Evolutionary conservation across 64 coral and sea anemone genomes (phyloP), one percentile per base, ranked within the genome.

Genomic region (Catalaphyllia jardinei): DNA sequence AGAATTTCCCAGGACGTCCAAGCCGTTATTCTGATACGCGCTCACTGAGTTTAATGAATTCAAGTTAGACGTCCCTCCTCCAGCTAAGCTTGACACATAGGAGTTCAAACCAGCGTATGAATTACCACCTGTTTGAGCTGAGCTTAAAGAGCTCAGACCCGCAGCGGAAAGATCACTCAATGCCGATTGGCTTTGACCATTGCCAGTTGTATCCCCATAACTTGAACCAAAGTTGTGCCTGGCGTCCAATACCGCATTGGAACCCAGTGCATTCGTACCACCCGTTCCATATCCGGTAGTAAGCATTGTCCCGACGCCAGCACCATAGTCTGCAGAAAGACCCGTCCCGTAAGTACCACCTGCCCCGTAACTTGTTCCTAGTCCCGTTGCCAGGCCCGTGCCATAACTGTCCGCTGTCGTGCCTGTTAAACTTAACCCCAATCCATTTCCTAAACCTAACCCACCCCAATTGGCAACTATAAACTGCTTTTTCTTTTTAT

Each of bases 401-500:
- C 63, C 63, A 85, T 71, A 85, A 35, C 61, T 71, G 20, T 64
- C 81, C 18, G 81, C 50, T 22, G 81, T 33, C 51, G 63, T 25
- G 18, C 81, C 81, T 71, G 62, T 64, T 85, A 85, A 16, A 22
- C 81, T 62, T 71, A 71, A 12, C 18, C 62, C 81, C 16, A 71
- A 29, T 14, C 81, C 81, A 15, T 85, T 85, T 71, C 76, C 55
- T 2, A 88, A 54, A 24, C 72, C 78, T 31, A 89, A 31, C n/a
- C 79, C 78, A 9, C 86, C 86, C 92, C 71, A 85, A 52, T 93
- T 93, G 29, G 92, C 79, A 24, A 93, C 80, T 29, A 93, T 93
- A 60, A 76, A 93, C 35, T 93, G 92, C 64, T 93, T 93, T 33
- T 93, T 93, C 76, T 89, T 88, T 20, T 93, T 93, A 4, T 62